Evolutionary conservation across 2,888 invertebrate species (phyloP).

Genomic region (Drosophila prolongata): DNA sequence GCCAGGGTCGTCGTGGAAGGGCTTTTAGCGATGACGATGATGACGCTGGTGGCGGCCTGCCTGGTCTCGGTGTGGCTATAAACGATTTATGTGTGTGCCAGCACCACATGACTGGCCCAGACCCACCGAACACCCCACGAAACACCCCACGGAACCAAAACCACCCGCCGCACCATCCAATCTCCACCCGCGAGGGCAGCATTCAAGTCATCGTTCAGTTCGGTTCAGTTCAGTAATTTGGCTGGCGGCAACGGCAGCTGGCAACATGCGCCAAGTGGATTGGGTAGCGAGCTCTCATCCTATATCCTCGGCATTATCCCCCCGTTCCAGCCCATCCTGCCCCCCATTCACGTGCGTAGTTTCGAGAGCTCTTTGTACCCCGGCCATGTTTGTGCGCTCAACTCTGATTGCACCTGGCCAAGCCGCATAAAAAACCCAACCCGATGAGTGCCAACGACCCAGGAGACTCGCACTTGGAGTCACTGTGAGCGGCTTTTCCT

Average conservation of each 20-base stretch:
- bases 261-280: conserved; percentile 49
- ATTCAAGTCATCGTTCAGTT: conserved; percentile 80
- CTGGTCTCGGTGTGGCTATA: conserved; percentile 69
- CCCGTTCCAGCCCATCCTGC: not conserved
- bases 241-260: conserved; percentile 74
- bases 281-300: conserved; percentile 16
- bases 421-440: conserved; percentile 28
- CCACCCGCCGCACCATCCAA: not conserved
- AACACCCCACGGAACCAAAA: not conserved
- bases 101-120: conserved; percentile 58
- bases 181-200: conserved; percentile 45
- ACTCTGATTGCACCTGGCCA: conserved; percentile 69
- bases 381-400: conserved; percentile 51
- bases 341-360: conserved; percentile 20
- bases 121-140: conserved; percentile 10
- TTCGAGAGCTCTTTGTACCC: conserved; percentile 30
- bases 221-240: conserved; percentile 81
- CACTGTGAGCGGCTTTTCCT: not conserved
- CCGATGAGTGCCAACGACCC: conserved; percentile 34
- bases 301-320: conserved; percentile 4
- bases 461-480: conserved; percentile 13
- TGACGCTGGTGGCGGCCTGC: conserved; percentile 47
- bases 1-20: conserved; percentile 50
- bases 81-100: conserved; percentile 76
- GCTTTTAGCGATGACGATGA: conserved; percentile 53